Evolutionary conservation across 1,140 invertebrate genomes (phyloP).

Genomic region (Halesus radiatus): DNA sequence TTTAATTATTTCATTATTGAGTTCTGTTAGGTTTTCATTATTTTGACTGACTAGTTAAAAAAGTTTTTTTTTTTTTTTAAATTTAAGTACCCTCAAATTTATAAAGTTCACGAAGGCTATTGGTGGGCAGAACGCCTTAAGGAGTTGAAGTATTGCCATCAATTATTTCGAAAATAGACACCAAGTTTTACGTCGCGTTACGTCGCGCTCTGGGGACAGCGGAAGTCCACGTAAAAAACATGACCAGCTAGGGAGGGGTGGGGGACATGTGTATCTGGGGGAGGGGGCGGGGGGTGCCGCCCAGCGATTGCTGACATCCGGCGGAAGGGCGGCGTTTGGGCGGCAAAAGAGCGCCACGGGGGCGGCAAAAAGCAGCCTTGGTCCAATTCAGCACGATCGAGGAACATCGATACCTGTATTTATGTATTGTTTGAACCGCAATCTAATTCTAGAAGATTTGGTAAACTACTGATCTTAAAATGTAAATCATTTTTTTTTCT

Average conservation of each 20-base stretch:
- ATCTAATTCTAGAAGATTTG: no score
- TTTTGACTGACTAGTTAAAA: no score
- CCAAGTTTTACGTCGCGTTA: neutral
- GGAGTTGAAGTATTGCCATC: neutral
- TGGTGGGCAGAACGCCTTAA: neutral
- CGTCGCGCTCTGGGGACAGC: constrained; percentile 18
- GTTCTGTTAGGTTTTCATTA: no score
- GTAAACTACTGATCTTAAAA: no score
- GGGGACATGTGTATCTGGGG: constrained; percentile 46
- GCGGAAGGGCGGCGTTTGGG: constrained; percentile 41
- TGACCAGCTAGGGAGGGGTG: neutral
- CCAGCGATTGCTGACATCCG: constrained; percentile 50
- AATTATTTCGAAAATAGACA: constrained; percentile 17
- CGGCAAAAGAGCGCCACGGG: constrained; percentile 9
- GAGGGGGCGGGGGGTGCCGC: constrained; percentile 13
- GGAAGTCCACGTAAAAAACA: constrained; percentile 44
- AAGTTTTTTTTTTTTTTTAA: no score
- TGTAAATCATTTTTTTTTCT: no score
- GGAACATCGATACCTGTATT: no score
- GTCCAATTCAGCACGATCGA: no score
- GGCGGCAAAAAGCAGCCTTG: constrained; percentile 12
- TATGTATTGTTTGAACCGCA: no score
- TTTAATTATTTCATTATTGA: no score
- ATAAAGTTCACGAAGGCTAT: neutral
- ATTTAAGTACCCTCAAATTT: no score